These are phyloP conservation scores for Lepilemur septentrionalis DNA, from an alignment of 2,797 vertebrate species.

Conservation along the genomic window DNA sequence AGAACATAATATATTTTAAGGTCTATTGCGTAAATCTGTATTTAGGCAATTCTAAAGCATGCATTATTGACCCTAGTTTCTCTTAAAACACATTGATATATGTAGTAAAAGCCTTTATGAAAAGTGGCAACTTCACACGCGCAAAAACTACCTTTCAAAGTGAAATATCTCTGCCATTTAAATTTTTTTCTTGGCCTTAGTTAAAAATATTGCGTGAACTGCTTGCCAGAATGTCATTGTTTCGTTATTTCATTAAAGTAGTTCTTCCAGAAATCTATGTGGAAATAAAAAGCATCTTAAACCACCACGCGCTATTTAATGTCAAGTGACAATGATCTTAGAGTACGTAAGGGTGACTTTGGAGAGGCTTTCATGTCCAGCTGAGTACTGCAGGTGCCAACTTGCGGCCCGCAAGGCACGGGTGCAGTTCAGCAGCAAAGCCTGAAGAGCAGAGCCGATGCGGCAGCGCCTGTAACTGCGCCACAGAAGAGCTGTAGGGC, in stretches of 20 bases:
- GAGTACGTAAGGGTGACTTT: not conserved
- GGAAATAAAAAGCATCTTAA: constrained; percentile 17
- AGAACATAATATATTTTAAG: constrained; percentile 83
- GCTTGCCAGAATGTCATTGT: constrained; percentile 62
- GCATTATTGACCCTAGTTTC: constrained; percentile 83
- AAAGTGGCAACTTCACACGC: constrained; percentile 79
- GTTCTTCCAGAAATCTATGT: constrained; percentile 57
- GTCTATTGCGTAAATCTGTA: constrained; percentile 84
- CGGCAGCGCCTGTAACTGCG: accelerated
- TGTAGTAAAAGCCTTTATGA: constrained; percentile 81
- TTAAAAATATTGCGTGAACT: constrained; percentile 64
- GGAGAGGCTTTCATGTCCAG: constrained; percentile 35
- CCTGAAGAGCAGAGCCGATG: not conserved
- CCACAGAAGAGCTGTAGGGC: not conserved
- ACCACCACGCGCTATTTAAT: not conserved
- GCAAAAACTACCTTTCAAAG: constrained; percentile 80
- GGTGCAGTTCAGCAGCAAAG: not conserved
- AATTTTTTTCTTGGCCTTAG: constrained; percentile 70
- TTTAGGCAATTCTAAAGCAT: constrained; percentile 85
- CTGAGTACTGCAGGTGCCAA: constrained; percentile 26
- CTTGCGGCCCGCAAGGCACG: constrained; percentile 51
- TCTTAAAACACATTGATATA: constrained; percentile 84
- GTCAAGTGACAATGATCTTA: not conserved
- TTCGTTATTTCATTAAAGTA: constrained; percentile 51
- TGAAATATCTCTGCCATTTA: constrained; percentile 81